These are phyloP conservation scores for Trichonephila clavata DNA, from an alignment of 1,140 invertebrate species.

Conservation along the genomic window DNA sequence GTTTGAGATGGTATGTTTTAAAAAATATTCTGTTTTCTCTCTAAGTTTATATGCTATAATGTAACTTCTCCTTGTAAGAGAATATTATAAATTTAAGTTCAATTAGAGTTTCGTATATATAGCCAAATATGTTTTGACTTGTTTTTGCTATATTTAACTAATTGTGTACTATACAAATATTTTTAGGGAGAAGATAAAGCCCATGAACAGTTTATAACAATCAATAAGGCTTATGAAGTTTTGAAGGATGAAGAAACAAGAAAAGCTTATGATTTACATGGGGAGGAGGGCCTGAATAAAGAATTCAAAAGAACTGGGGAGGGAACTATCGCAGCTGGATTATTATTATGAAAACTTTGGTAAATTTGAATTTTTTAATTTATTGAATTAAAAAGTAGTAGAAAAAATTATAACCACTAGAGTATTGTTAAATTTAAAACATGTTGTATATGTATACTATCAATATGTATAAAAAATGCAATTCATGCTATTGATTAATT, in stretches of 20 bases:
- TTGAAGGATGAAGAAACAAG: slow-evolving; percentile 90
- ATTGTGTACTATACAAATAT: background rate
- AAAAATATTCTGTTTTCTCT: no score
- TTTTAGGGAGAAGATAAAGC: slow-evolving; percentile 84
- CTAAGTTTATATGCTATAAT: no score
- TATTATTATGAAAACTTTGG: slow-evolving; percentile 93
- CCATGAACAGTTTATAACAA: slow-evolving; percentile 88
- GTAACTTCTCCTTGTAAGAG: no score
- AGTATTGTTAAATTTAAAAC: no score
- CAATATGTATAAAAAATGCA: no score
- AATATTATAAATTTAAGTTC: no score
- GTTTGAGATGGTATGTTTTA: no score
- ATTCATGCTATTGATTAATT: background rate
- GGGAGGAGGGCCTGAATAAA: slow-evolving; percentile 84
- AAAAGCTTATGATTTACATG: slow-evolving; percentile 90
- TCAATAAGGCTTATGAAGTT: slow-evolving; percentile 91
- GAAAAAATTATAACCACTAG: no score
- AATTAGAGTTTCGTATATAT: no score
- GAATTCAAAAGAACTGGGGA: slow-evolving; percentile 36
- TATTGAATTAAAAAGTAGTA: background rate
- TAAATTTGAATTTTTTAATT: slow-evolving; percentile 71
- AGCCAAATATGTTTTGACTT: no score
- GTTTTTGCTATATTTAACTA: no score
- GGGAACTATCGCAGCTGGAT: slow-evolving; percentile 88
- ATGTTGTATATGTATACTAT: no score